Conservation (phyloP, 2,888 invertebrate genomes). For the Idaea straminata region DNA sequence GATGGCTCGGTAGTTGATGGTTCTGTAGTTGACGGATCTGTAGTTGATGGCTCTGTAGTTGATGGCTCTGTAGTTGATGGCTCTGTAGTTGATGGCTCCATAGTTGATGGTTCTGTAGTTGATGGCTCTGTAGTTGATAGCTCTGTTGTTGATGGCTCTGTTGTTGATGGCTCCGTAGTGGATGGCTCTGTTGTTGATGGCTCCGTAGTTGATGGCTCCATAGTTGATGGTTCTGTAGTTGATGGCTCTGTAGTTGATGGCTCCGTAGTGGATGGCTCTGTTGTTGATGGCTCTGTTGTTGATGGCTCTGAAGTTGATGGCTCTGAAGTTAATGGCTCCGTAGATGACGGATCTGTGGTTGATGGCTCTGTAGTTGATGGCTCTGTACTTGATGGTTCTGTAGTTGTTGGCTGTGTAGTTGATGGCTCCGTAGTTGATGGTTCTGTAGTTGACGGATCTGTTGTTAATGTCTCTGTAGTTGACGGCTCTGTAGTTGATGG, state of each 20-base stretch:
- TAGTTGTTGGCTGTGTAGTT: background rate
- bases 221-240: background rate
- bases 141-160: background rate
- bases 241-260: background rate
- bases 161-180: background rate
- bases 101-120: slow-evolving; percentile 1
- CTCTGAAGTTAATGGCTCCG: background rate
- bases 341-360: background rate
- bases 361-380: slow-evolving; percentile 1
- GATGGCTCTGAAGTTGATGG: background rate
- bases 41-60: background rate
- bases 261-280: background rate
- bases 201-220: background rate
- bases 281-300: background rate
- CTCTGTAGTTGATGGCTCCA: background rate
- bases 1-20: background rate
- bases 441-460: background rate
- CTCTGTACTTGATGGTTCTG: background rate
- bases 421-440: background rate
- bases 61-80: background rate
- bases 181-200: background rate
- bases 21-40: background rate
- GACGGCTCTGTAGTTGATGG: background rate
- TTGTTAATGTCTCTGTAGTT: background rate
- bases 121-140: background rate